These are phyloP conservation scores for Nephrotoma guestfalica DNA, from an alignment of 2,888 invertebrate species.

Conservation along the genomic window DNA sequence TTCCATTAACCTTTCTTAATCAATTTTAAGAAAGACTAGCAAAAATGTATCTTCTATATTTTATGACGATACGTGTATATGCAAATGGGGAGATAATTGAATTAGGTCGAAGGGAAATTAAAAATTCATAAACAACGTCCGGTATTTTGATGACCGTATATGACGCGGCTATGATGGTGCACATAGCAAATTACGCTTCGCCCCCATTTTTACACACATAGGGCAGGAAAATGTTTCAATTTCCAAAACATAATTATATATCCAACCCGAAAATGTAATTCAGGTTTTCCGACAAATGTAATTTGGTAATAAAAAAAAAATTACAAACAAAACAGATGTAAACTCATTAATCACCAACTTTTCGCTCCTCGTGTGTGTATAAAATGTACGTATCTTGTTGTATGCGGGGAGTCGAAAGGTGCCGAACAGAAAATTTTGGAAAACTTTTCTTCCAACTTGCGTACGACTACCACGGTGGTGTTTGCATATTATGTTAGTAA, in stretches of 20 bases:
- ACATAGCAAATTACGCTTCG: too few species aligned
- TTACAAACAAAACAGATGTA: background rate
- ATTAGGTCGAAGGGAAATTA: background rate
- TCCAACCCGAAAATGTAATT: background rate
- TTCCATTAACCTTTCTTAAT: background rate
- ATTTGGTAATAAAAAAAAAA: background rate
- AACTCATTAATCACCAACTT: background rate
- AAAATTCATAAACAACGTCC: background rate
- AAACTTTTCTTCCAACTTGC: background rate
- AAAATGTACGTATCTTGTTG: background rate
- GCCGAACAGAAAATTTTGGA: background rate
- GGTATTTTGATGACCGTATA: background rate
- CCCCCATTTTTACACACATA: background rate
- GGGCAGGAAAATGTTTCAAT: background rate
- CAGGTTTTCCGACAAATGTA: background rate
- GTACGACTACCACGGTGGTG: background rate
- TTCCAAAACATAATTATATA: background rate
- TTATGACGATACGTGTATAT: background rate
- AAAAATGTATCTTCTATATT: background rate
- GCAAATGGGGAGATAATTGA: background rate
- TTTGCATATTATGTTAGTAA: background rate
- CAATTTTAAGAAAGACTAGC: background rate
- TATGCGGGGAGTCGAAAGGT: background rate
- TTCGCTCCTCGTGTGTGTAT: background rate
- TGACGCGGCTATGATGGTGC: background rate